Conservation (phyloP, 2,797 vertebrate species). For the Tinamus major region DNA sequence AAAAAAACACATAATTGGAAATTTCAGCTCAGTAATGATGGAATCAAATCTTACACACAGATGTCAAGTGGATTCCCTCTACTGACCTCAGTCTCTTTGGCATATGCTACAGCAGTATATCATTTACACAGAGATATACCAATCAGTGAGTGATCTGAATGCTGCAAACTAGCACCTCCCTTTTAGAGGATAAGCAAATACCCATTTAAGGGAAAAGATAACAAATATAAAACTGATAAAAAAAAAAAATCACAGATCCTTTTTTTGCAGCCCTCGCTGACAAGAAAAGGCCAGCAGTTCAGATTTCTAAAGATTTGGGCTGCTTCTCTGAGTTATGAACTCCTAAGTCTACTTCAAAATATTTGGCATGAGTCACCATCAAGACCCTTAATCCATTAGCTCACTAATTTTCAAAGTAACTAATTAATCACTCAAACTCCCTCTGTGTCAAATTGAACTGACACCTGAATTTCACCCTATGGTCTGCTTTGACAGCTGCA, state of each 20-base stretch:
- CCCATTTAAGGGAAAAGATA: not conserved
- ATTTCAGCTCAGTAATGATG: not conserved
- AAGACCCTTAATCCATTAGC: not conserved
- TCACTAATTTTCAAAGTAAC: slow-evolving; percentile 38
- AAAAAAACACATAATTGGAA: not conserved
- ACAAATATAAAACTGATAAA: not conserved
- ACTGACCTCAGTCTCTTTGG: not conserved
- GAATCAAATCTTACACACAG: slow-evolving; percentile 20
- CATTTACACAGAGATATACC: not conserved
- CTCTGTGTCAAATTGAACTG: not conserved
- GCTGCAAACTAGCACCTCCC: not conserved
- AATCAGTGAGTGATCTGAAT: not conserved
- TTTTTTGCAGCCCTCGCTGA: not conserved
- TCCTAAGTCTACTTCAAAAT: not conserved
- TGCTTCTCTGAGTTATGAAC: not conserved
- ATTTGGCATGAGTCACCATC: not conserved
- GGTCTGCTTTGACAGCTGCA: slow-evolving; percentile 27
- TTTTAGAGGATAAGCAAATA: not conserved
- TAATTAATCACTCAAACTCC: slow-evolving; percentile 3
- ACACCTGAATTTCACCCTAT: slow-evolving; percentile 13
- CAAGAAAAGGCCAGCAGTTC: not conserved
- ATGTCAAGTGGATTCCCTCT: not conserved
- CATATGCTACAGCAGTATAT: not conserved
- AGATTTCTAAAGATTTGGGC: not conserved
- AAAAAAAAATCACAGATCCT: not conserved